Evolutionary conservation across 35 echinoderm and acorn worm species (phyloP).

Genomic region (Apostichopus californicus): DNA sequence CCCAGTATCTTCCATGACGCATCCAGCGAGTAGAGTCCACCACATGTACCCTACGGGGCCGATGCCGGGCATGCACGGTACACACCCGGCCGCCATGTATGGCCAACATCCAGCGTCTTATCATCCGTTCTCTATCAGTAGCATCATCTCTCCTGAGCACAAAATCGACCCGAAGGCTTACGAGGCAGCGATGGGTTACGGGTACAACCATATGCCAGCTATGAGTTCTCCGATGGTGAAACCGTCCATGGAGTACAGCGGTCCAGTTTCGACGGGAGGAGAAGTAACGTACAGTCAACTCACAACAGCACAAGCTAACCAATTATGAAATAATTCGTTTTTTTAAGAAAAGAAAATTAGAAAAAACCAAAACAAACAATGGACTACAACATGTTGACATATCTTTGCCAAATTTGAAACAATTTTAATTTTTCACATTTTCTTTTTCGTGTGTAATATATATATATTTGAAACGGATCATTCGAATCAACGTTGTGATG

Average conservation of each 20-base stretch:
- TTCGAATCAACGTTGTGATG: not conserved
- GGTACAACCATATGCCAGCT: constrained; percentile 87
- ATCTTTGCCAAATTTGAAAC: constrained; percentile 6
- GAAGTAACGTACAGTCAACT: constrained; percentile 95
- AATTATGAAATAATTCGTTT: constrained; percentile 30
- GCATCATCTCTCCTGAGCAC: constrained; percentile 97
- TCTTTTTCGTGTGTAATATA: not conserved
- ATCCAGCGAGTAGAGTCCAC: constrained; percentile 51
- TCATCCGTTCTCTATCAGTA: constrained; percentile 98
- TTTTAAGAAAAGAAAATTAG: not conserved
- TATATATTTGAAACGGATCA: not conserved
- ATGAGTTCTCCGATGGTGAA: constrained; percentile 83
- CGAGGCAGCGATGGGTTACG: constrained; percentile 80
- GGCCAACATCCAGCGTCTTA: constrained; percentile 89
- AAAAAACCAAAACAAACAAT: not conserved
- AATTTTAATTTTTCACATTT: not conserved
- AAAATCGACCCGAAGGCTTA: constrained; percentile 96
- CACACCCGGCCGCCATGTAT: constrained; percentile 81
- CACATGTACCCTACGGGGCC: constrained; percentile 55
- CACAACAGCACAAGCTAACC: constrained; percentile 83
- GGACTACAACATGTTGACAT: not conserved
- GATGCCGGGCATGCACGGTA: constrained; percentile 63
- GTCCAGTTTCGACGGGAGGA: constrained; percentile 66
- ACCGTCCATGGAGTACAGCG: constrained; percentile 85
- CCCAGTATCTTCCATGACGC: constrained; percentile 71